These are phyloP conservation scores for Oreochromis mossambicus DNA, from an alignment of 2,797 vertebrate species.

Conservation along the genomic window DNA sequence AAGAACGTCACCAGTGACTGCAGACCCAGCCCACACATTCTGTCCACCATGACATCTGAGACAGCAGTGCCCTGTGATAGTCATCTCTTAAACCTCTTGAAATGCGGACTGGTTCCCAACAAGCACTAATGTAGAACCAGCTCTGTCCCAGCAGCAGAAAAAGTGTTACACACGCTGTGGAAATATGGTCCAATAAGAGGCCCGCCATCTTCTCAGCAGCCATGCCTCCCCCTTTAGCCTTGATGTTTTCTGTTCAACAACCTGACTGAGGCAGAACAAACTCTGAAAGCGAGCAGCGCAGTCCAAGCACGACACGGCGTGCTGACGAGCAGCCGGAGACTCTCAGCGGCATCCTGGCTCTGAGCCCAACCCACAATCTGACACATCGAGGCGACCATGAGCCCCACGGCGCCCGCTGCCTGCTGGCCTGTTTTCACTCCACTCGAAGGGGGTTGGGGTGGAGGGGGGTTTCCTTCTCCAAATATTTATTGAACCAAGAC, in stretches of 20 bases:
- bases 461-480: constrained; percentile 59
- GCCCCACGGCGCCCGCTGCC: constrained; percentile 19
- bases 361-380: constrained; percentile 50
- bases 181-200: neutral
- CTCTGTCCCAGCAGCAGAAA: neutral
- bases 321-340: neutral
- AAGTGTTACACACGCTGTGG: neutral
- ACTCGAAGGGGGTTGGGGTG: neutral
- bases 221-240: neutral
- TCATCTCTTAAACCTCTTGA: neutral
- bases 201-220: neutral
- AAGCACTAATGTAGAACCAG: neutral
- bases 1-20: neutral
- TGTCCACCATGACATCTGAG: neutral
- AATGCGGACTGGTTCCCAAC: neutral
- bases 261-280: neutral
- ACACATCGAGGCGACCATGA: constrained; percentile 30
- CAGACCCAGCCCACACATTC: neutral
- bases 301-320: neutral
- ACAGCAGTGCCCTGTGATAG: neutral
- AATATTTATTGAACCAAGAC: constrained; percentile 62
- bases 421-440: constrained; percentile 18
- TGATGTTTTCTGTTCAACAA: neutral
- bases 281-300: neutral
- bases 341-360: constrained; percentile 43